Base-by-base conservation (phyloP, 2,797 vertebrate genomes). In the Sparidentex hasta region DNA sequence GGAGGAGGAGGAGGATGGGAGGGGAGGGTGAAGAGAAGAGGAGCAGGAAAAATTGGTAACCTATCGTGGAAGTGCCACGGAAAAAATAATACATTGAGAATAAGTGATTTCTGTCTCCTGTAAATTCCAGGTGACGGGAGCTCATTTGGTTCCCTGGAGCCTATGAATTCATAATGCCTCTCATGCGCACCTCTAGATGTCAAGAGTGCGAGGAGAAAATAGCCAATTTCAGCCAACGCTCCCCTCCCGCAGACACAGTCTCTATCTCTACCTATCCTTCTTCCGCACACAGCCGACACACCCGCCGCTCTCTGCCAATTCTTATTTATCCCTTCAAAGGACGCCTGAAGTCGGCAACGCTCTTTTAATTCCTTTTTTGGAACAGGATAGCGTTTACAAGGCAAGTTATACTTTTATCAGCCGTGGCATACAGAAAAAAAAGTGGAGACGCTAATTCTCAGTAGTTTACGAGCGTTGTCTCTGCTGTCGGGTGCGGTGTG, bases 161-260 rank as follows among this genome's bases (percentile, higher is more conserved):
- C 81, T 57, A 90, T 94, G 88, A 93, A 95, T 94, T 92, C 87
- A 86, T 90, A 91, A 94, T 90, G 81, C 58, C 66, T 68, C 81
- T 84, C 82, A 80, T 55, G 29, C 46, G 18, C 63, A 80, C 80
- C 71, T 86, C 80, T 14, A 74, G 73, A 78, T 82, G 84, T 90
- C 81, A 82, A 82, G 81, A 83, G 80, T 59, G 48, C 62, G 82
- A 81, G 77, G 54, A 55, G 75, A 76, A 80, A 87, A 90, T 87
- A 90, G 83, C 88, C 90, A 88, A 87, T 92, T 90, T 80, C 84
- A 88, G 70, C 85, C 88, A 85, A 64, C 66, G 44, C 68, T 61
- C 70, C 57, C 81, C 54, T 68, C 69, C 84, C 48, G 71, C 79
- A 90, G 88, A 79, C 71, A 65, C 1, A 68, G 56, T 71, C 71